Evolutionary conservation across 2,797 vertebrate genomes (phyloP).

Genomic region (Semotilus atromaculatus): DNA sequence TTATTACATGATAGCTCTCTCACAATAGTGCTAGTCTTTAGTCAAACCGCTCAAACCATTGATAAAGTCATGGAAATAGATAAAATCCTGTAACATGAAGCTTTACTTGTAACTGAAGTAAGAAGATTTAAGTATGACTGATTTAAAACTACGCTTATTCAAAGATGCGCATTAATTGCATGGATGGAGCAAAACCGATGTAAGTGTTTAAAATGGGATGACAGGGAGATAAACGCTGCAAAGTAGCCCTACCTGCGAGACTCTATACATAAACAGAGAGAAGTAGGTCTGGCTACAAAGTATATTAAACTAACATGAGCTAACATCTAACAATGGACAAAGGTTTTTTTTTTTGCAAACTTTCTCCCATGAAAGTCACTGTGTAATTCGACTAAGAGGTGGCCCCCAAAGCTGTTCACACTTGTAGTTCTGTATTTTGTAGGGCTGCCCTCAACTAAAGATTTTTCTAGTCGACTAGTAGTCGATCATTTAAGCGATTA

Average conservation of each 20-base stretch:
- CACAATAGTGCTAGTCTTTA: neutral
- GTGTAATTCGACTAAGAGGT: neutral
- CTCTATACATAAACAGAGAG: neutral
- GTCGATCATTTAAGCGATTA: no score
- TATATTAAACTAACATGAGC: neutral
- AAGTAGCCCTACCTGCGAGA: neutral
- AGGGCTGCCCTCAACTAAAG: no score
- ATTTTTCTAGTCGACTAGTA: no score
- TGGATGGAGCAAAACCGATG: neutral
- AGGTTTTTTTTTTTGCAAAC: neutral
- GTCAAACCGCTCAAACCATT: neutral
- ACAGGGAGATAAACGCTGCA: neutral
- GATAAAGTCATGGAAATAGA: neutral
- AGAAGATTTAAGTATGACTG: neutral
- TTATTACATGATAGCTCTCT: neutral
- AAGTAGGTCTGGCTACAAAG: neutral
- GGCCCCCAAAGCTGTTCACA: neutral
- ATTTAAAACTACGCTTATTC: neutral
- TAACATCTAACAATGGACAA: neutral
- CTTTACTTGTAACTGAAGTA: neutral
- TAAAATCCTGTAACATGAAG: neutral
- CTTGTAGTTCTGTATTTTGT: neutral
- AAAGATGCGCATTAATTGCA: neutral
- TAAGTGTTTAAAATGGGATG: neutral
- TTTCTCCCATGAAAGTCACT: neutral